Evolutionary conservation across 2,888 invertebrate genomes (phyloP), one percentile per base, ranked within the genome.

Genomic region (Diadegma fenestrale): DNA sequence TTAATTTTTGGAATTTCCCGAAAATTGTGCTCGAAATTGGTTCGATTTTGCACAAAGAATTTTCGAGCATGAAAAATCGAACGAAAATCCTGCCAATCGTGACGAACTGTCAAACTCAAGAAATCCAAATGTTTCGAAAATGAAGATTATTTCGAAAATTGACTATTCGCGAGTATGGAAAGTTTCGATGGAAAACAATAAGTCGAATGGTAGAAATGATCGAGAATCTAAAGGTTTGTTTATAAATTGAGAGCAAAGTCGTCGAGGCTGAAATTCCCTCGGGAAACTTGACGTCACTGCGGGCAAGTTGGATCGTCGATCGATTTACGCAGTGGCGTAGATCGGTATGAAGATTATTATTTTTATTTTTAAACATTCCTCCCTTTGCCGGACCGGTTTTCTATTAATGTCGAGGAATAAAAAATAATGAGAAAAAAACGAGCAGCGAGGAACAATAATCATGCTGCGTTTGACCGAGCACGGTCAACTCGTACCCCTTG

Each of bases 301-400:
- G 14, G 22, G 14, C 41, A 58, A 73, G 19, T 30, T 43, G 22
- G 48, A 66, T 51, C 48, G 51, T 7, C 68, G 58, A 68, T 78
- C 68, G 78, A 68, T 58, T 68, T 45, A 5, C 37, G 19, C 79
- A 79, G 4, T 71, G 71, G 71, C 71, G 63, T 61, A 61, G 48
- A 71, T 71, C 48, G 37, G 4, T 61, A 22, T n/a, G 54, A 64
- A 8, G 48, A 61, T 69, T 45, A 14, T 61, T 58, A 19, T 48
- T 48, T 77, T 26, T 17, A 14, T 51, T 41, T 64, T 48, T 33
- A 37, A 63, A 30, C 37, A 58, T 75, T 64, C 30, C n/a, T 17
- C 58, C 43, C 61, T 41, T 45, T 12, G 43, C 26, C 4, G 22
- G 33, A 33, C 19, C 17, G 17, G 51, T 17, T 66, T 66, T 17